A percentile compares a stretch with the other conserved stretches of the same genome.
These are phyloP conservation scores for Odobenus rosmarus DNA, from an alignment of 2,113 vertebrate genomes.

Conservation along the genomic window DNA sequence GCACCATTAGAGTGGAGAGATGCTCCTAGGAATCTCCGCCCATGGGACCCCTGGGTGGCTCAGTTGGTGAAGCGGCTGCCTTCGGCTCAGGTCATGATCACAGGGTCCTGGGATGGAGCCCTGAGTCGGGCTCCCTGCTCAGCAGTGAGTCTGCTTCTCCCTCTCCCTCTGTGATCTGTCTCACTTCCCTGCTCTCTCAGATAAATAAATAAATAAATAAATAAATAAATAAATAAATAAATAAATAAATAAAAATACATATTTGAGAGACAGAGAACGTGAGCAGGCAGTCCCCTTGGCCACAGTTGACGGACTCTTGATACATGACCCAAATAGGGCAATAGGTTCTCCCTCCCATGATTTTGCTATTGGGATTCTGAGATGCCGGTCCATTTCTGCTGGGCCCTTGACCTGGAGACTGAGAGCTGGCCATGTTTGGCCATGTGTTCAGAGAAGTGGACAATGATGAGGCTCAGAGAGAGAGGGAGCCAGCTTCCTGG, in stretches of 20 bases:
- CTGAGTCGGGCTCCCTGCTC: not conserved
- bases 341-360: not conserved
- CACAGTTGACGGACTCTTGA: not conserved
- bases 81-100: not conserved
- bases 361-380: not conserved
- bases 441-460: not conserved
- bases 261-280: too few relatives aligned
- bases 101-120: not conserved
- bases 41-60: too few relatives aligned
- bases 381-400: not conserved
- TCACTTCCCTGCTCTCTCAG: not conserved
- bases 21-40: not conserved
- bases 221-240: too few relatives aligned
- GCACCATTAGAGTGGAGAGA: rapidly evolving
- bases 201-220: not conserved
- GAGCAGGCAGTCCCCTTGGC: not conserved
- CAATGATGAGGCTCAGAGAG: not conserved
- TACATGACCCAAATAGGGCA: not conserved
- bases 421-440: not conserved
- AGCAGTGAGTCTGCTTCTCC: not conserved
- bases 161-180: not conserved
- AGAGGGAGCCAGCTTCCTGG: not conserved
- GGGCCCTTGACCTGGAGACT: not conserved
- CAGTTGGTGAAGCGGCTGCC: not conserved
- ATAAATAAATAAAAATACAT: too few relatives aligned